Percentiles rank a stretch among this genome's conserved stretches.
phyloP scores from a whole-genome alignment of 2,797 vertebrate genomes.

The Anisognathus igniventris region DNA sequence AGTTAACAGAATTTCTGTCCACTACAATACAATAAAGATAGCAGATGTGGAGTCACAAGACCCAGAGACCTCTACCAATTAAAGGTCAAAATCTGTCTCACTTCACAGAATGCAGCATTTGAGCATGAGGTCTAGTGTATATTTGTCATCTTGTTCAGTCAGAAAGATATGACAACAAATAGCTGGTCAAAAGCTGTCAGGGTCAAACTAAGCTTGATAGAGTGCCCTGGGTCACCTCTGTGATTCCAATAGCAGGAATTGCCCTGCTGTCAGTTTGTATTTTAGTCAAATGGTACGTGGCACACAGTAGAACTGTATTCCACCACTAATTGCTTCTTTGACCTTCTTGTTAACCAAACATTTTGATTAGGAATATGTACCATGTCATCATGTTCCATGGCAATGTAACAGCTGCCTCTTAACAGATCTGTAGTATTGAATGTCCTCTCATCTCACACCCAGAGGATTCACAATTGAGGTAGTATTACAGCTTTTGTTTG shows the following conservation, averaged over 20 bases:
- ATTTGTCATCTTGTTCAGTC: constrained; percentile 66
- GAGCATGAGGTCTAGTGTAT: constrained; percentile 35
- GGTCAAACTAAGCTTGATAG: constrained; percentile 61
- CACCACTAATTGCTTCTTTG: constrained; percentile 51
- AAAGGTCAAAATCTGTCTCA: constrained; percentile 67
- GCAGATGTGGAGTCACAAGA: constrained; percentile 58
- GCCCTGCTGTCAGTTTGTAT: constrained; percentile 15
- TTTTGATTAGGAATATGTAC: constrained; percentile 56
- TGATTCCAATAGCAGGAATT: constrained; percentile 38
- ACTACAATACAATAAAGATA: constrained; percentile 43
- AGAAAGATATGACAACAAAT: constrained; percentile 68
- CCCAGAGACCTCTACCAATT: constrained; percentile 61
- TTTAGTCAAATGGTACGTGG: not conserved
- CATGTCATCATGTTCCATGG: not conserved
- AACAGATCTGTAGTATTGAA: not conserved
- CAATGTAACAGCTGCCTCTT: constrained; percentile 3
- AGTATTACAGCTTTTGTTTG: not conserved
- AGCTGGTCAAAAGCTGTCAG: constrained; percentile 60
- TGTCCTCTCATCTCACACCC: not conserved
- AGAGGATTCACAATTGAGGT: not conserved
- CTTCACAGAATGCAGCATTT: constrained; percentile 49
- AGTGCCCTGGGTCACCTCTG: constrained; percentile 49
- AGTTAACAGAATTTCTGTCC: constrained; percentile 60
- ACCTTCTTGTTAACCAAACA: constrained; percentile 63
- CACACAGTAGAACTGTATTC: constrained; percentile 15